Evolutionary conservation across 2,113 vertebrate genomes (phyloP).

Genomic region (Guaruba guarouba): DNA sequence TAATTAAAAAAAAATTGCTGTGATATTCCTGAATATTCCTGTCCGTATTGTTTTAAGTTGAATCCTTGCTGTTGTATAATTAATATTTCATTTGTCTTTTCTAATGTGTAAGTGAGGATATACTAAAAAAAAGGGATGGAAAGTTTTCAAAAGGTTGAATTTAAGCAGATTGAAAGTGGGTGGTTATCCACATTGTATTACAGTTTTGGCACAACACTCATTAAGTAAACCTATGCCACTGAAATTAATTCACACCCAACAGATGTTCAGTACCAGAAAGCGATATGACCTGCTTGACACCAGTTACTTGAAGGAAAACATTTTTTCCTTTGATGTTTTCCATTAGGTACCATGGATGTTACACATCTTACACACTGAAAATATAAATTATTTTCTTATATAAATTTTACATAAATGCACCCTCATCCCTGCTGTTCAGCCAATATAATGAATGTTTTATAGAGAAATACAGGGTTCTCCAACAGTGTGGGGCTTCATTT

Average conservation of each 20-base stretch:
- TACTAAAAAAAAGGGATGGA: not conserved
- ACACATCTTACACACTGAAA: not conserved
- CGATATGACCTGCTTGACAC: not conserved
- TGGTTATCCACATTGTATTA: not conserved
- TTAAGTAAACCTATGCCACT: conserved; percentile 8
- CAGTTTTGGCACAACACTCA: not conserved
- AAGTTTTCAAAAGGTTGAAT: not conserved
- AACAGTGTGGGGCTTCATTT: not conserved
- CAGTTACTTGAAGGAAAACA: not conserved
- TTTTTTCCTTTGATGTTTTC: conserved; percentile 36
- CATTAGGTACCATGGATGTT: not conserved
- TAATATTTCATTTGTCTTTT: not conserved
- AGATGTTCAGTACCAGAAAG: conserved; percentile 19
- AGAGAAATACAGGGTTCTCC: not conserved
- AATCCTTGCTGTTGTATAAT: not conserved
- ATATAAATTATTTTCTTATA: not conserved
- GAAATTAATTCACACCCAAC: not conserved
- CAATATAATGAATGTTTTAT: not conserved
- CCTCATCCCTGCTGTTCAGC: not conserved
- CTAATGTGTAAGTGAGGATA: not conserved
- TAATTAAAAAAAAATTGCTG: not conserved
- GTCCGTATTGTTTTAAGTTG: not conserved
- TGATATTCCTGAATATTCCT: not conserved
- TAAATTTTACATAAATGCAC: not conserved
- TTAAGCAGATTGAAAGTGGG: not conserved